Evolutionary conservation across 2,888 invertebrate species (phyloP).

Genomic region (Drosophila silvestris): DNA sequence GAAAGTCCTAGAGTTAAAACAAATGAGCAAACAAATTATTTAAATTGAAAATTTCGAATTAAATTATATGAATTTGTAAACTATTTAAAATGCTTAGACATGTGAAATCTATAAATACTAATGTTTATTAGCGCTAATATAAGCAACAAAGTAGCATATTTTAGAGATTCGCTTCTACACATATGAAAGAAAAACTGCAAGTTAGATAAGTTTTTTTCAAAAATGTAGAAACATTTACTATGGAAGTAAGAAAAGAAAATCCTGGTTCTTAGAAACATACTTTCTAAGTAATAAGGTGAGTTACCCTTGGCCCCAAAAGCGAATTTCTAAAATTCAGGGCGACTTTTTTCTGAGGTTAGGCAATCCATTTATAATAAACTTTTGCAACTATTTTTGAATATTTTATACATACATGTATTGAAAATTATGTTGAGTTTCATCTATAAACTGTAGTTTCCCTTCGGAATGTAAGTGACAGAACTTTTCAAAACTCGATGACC

Average conservation of each 20-base stretch:
- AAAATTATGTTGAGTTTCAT: background rate
- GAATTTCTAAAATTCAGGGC: background rate
- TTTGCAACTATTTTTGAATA: background rate
- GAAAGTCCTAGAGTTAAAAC: conserved; percentile 88
- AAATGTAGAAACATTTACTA: background rate
- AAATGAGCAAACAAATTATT: background rate
- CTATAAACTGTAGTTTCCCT: background rate
- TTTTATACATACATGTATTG: background rate
- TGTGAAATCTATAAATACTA: background rate
- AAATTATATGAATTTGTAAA: background rate
- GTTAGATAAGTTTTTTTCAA: background rate
- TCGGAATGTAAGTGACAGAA: background rate
- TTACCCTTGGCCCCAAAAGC: rapidly evolving
- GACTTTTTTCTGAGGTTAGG: background rate
- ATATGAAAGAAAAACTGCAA: background rate
- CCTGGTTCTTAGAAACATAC: background rate
- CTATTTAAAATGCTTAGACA: background rate
- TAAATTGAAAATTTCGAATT: background rate
- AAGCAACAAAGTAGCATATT: background rate
- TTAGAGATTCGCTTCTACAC: background rate
- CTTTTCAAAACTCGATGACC: background rate
- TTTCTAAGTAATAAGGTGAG: background rate
- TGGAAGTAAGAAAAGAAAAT: background rate
- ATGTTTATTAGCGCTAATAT: background rate
- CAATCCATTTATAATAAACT: background rate